Base-by-base conservation (phyloP, 2,113 vertebrate species). In the Platycercus adscitus region DNA sequence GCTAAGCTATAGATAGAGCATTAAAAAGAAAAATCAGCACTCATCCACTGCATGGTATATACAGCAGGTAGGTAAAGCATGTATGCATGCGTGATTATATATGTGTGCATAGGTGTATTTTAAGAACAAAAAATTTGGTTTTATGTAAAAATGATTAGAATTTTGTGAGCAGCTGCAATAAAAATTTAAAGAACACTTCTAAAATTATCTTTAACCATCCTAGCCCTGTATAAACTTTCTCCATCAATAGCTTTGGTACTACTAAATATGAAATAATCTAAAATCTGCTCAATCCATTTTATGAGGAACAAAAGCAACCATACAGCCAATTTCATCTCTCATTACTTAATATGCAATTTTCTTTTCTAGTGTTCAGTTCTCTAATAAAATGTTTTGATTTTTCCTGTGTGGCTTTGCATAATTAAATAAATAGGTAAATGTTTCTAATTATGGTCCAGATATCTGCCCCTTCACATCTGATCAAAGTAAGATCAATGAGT, bases 261-360 rank as follows among this genome's bases (percentile, higher is more conserved):
- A 50, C 13, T 85, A 73, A 47, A 68, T 86, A n/a, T 5, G 72
- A 86, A 65, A 87, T 9, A 52, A 77, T 70, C 14, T 35, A 66
- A 78, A 89, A 61, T 75, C 37, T 85, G 1, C 12, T 26, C 13
- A 58, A 5, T 72, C 47, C 7, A 46, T 71, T 11, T 85, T 64
- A 37, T 17, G 79, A 55, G 6, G 41, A 64, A 76, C 29, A 88
- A 82, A 63, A 85, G 5, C 14, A 93, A 20, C 64, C 16, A 63
- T 53, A 17, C 13, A 75, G 15, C 2, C 2, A 71, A 35, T 73
- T 56, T 23, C 1, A 41, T 7, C 2, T 56, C 9, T 75, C 24
- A 43, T 55, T 84, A 75, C 78, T 94, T 87, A 84, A 69, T 64
- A 53, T 43, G 13, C 5, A 71, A 33, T 86, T 89, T 95, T 88